Conservation (phyloP, 2,797 vertebrate genomes). For the Danio choprae region DNA sequence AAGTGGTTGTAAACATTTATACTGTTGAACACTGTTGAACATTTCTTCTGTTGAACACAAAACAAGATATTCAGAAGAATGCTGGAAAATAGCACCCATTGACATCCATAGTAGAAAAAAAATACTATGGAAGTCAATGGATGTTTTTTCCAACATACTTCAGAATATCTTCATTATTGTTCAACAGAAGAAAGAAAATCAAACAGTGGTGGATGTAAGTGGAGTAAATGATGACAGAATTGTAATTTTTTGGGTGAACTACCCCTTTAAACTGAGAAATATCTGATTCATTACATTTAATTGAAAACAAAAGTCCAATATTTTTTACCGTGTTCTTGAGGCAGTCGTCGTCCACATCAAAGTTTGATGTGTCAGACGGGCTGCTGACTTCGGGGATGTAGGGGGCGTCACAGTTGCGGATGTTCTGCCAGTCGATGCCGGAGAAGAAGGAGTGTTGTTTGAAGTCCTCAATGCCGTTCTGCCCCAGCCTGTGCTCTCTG, state of each 20-base stretch:
- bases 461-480: constrained; percentile 97
- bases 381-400: constrained; percentile 99
- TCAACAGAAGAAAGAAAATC: no score
- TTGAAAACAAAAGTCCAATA: not conserved
- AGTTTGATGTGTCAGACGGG: constrained; percentile 98
- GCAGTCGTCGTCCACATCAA: constrained; percentile 98
- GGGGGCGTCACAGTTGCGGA: constrained; percentile 93
- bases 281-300: not conserved
- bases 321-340: constrained; percentile 92
- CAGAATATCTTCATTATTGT: no score
- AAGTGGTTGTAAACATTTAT: no score
- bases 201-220: no score
- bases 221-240: no score
- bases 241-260: no score
- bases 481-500: constrained; percentile 94
- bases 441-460: constrained; percentile 94
- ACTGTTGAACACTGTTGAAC: no score
- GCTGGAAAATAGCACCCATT: not conserved
- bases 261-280: not conserved
- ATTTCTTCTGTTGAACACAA: not conserved
- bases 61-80: not conserved
- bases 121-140: not conserved
- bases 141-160: no score
- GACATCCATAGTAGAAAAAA: not conserved
- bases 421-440: constrained; percentile 95